A percentile compares a stretch with the other conserved stretches of the same genome.
Conservation (phyloP, 2,888 invertebrate genomes). For the Ditula angustiorana region DNA sequence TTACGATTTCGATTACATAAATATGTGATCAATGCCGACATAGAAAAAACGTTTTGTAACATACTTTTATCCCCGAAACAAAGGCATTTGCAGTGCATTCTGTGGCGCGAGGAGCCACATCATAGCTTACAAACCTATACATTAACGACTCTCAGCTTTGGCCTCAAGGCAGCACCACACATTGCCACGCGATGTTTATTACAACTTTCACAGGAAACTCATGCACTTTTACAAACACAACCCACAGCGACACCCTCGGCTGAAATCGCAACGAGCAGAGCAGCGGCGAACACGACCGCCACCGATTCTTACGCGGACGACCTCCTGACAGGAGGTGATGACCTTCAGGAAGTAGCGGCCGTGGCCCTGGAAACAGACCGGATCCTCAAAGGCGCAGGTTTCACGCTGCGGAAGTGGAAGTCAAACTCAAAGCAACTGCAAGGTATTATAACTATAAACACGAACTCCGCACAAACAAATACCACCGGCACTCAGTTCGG, state of each 20-base stretch:
- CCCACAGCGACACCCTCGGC: background rate
- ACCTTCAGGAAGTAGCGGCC: background rate
- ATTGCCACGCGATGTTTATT: slow-evolving; percentile 1
- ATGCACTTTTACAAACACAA: background rate
- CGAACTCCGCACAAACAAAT: slow-evolving; percentile 6
- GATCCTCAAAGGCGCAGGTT: slow-evolving; percentile 13
- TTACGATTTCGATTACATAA: background rate
- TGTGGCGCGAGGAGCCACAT: background rate
- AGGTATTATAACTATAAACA: background rate
- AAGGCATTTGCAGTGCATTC: background rate
- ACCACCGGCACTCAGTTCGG: background rate
- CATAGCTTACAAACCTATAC: background rate
- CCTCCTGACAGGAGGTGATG: background rate
- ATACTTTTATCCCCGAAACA: background rate
- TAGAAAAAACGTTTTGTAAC: no score
- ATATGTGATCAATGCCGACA: background rate
- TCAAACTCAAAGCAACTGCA: slow-evolving; percentile 10
- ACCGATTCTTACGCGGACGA: background rate
- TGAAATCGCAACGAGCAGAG: background rate
- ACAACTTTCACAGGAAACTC: background rate
- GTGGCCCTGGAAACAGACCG: slow-evolving; percentile 2
- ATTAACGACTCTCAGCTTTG: background rate
- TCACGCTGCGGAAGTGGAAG: no score
- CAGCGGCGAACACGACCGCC: background rate
- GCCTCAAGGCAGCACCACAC: background rate